These are phyloP conservation scores for Misgurnus mizolepis DNA, from an alignment of 2,113 vertebrate genomes.

Conservation along the genomic window DNA sequence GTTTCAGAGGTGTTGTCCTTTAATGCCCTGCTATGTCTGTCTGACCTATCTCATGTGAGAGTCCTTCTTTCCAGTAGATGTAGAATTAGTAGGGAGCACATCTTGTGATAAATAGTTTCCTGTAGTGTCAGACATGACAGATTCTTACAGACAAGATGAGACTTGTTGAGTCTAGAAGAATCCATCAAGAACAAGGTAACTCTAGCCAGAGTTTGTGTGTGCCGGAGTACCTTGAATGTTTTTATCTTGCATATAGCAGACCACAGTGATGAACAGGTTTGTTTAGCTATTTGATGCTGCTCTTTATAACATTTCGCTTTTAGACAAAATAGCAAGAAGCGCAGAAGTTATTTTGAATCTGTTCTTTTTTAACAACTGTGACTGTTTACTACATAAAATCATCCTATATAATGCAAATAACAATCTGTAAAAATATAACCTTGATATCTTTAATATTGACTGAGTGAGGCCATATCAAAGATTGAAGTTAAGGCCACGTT, in stretches of 20 bases:
- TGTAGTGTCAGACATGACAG: conserved; percentile 53
- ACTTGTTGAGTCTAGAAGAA: conserved; percentile 58
- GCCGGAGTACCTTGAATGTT: conserved; percentile 35
- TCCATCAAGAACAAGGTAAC: conserved; percentile 46
- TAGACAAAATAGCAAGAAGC: too few relatives aligned
- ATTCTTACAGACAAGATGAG: conserved; percentile 58
- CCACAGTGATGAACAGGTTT: neutral
- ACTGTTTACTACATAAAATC: too few relatives aligned
- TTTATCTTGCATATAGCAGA: conserved; percentile 5
- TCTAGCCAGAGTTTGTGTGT: conserved; percentile 45
- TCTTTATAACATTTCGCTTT: neutral
- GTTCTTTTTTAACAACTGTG: too few relatives aligned
- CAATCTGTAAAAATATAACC: too few relatives aligned
- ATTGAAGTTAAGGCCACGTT: too few relatives aligned
- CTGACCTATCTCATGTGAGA: neutral
- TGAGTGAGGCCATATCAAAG: too few relatives aligned
- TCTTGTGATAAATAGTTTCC: conserved; percentile 59
- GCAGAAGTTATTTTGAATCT: too few relatives aligned
- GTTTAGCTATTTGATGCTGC: neutral
- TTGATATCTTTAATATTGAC: too few relatives aligned
- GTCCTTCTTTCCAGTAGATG: conserved; percentile 19
- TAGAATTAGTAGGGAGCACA: conserved; percentile 51
- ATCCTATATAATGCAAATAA: too few relatives aligned
- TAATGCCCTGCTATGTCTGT: neutral
- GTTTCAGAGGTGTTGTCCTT: neutral